Evolutionary conservation across 2,888 invertebrate genomes (phyloP), one percentile per base, ranked within the genome.

Genomic region (Phengaris alcon): DNA sequence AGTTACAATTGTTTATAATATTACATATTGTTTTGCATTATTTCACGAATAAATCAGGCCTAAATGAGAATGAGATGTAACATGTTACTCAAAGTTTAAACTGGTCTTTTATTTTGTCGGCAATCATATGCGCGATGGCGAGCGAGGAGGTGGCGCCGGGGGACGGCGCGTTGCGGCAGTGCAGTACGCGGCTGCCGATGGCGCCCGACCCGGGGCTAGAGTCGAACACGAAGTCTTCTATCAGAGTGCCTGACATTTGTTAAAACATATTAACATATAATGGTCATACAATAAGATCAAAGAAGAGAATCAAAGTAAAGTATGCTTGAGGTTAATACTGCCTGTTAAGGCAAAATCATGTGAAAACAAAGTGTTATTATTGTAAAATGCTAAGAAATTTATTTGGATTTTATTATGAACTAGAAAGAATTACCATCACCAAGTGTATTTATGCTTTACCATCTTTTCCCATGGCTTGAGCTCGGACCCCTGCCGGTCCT

Each of bases 141-240:
- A 99, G 94, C 7, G 98, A 98, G 77, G 99, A 99, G 0, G 99
- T 99, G 0, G 99, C 99, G 0, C 97, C 99, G 0, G 99, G 99
- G 0, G 99, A 99, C 0, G 99, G 99, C 0, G 99, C 99, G 93
- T 99, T 99, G 75, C 99, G 95, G 81, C 99, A 98, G 86, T 99
- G 99, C 59, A 99, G 90, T 70, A 99, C 96, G 80, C 97, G 94
- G 77, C 95, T 94, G 1, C 96, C 96, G 22, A 98, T 90, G 0
- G 93, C 91, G 44, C 95, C 93, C 22, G 94, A 91, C 1, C 96
- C 95, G 64, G 91, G 93, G 13, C 97, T 97, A 73, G 95, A 95
- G 89, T 99, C 99, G 88, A 99, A 99, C 6, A 99, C 96, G 90
- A 99, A 99, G 88, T 99, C 99, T 85, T 99, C 99, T 6, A 99